Conservation (phyloP, 2,113 vertebrate genomes). For the Pipa parva region DNA sequence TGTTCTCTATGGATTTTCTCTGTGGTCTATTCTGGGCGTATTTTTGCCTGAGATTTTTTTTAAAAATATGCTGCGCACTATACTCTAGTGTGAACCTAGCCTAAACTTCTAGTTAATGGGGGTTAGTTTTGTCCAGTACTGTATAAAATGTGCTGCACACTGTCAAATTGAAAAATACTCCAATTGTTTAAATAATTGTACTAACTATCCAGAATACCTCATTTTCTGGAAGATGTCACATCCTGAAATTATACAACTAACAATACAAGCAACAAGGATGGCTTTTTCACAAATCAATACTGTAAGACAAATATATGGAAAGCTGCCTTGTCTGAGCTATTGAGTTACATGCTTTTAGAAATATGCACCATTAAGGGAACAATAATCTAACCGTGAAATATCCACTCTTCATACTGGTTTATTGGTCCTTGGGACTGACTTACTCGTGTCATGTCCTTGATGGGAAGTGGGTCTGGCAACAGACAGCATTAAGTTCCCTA, state of each 20-base stretch:
- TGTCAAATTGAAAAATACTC: no score
- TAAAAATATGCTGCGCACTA: no score
- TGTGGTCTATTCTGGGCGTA: no score
- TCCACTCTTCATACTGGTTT: conserved; percentile 23
- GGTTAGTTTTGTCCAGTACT: no score
- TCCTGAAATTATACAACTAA: conserved; percentile 15
- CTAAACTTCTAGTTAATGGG: no score
- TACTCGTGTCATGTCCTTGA: conserved; percentile 45
- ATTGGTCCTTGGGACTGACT: conserved; percentile 19
- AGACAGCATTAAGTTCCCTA: conserved; percentile 47
- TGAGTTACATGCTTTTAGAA: conserved; percentile 29
- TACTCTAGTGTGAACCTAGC: no score
- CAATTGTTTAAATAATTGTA: no score
- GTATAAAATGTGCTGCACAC: no score
- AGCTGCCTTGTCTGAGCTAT: conserved; percentile 21
- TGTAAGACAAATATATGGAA: not conserved
- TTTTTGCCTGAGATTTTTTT: no score
- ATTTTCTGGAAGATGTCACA: not conserved
- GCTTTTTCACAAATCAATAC: conserved; percentile 13
- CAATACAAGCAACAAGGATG: not conserved
- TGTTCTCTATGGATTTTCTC: no score
- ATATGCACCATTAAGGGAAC: conserved; percentile 41
- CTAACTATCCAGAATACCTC: no score
- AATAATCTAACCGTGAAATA: conserved; percentile 36
- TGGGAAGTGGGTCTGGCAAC: conserved; percentile 40